A percentile compares a stretch with the other conserved stretches of the same genome.
Conservation (phyloP, 2,797 vertebrate species). For the Rhyacichthys aspro region DNA sequence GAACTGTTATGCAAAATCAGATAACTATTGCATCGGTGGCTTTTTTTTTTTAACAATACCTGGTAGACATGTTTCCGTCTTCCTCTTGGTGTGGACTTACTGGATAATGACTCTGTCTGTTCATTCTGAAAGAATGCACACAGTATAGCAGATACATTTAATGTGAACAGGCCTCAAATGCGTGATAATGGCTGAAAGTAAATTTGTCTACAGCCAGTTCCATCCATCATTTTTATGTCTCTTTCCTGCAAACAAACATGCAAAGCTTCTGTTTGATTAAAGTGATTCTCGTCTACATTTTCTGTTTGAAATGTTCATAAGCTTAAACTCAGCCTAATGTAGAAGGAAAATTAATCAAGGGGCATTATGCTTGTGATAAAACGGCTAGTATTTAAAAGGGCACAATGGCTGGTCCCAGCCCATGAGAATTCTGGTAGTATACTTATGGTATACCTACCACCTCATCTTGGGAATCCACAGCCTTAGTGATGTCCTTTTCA, state of each 20-base stretch:
- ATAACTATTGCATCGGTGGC: background rate
- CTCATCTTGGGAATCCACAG: constrained; percentile 57
- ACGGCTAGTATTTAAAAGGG: background rate
- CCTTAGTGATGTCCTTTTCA: constrained; percentile 55
- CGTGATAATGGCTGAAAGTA: background rate
- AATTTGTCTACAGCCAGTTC: no score
- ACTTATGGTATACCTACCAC: constrained; percentile 71
- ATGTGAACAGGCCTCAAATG: background rate
- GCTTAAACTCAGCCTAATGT: no score
- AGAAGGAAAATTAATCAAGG: background rate
- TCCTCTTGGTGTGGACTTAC: constrained; percentile 45
- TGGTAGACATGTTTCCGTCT: constrained; percentile 61
- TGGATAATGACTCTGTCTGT: constrained; percentile 26
- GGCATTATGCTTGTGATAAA: background rate
- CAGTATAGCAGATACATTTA: background rate
- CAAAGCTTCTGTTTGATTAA: no score
- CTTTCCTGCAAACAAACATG: background rate
- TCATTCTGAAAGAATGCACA: constrained; percentile 58
- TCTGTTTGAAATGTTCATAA: background rate
- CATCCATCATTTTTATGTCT: background rate
- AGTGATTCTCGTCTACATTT: no score
- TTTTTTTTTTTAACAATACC: constrained; percentile 46
- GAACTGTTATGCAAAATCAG: background rate
- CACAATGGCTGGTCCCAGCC: constrained; percentile 6
- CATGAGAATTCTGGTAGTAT: constrained; percentile 45